Evolutionary conservation across 2,888 invertebrate species (phyloP), one percentile per base, ranked within the genome.

Genomic region (Drosophila diplacantha): DNA sequence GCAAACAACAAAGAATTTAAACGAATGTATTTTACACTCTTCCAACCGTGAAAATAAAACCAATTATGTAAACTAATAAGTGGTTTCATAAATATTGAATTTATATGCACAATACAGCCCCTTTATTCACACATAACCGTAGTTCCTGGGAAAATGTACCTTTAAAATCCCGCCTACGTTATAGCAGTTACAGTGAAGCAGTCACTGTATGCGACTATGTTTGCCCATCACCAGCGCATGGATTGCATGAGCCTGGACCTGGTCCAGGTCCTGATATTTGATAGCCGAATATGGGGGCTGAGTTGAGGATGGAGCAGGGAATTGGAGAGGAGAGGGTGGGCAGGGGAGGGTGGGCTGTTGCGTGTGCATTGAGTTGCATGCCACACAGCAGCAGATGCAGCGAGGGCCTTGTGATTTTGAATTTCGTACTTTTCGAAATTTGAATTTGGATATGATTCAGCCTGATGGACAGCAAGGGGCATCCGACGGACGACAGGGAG

Each of bases 391-490:
- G 59, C 26, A 55, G 53, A 46, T 41, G 54, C 46, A 49, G 26
- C 63, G 61, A 47, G 43, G 67, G 59, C 65, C 67, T 68, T 68
- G 68, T 68, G 66, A 66, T 68, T 66, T 69, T 60, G 67, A 69
- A 60, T 51, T 69, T 66, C 51, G 59, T 52, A 66, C 68, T 66
- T 66, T 59, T 52, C 57, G 75, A 82, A 77, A 76, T 79, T 76
- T 60, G 73, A 62, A 71, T 81, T 73, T 73, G 62, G 68, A 75
- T 74, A 77, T 80, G 77, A 76, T 73, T 61, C 61, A 63, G 63
- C 11, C 62, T 22, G 63, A 62, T 34, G 50, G 51, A 43, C 51
- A 35, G 57, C 41, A 18, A n/a, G 34, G 29, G n/a, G 44, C 11
- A 8, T 4, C 12, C 35, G 14, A 14, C 14, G 49, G 12, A 3